Conservation (phyloP, 2,888 invertebrate genomes). For the Epirrhoe alternata region DNA sequence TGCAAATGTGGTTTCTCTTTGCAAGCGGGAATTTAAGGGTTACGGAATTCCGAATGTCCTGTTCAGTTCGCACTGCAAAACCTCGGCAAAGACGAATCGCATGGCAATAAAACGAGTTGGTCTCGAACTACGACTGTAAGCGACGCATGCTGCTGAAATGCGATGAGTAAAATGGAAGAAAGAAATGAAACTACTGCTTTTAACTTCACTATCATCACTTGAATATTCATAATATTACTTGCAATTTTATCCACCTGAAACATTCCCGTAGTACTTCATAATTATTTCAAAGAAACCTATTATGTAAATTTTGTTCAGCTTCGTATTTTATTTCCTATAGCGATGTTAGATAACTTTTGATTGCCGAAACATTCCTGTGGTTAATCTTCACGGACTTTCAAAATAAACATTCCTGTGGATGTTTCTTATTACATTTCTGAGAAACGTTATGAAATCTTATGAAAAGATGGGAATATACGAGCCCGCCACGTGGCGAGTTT, state of each 20-base stretch:
- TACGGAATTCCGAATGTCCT: slow-evolving; percentile 28
- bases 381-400: slow-evolving; percentile 14
- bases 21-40: slow-evolving; percentile 24
- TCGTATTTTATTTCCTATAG: slow-evolving; percentile 16
- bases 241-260: neutral
- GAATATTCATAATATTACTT: neutral
- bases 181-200: slow-evolving; percentile 30
- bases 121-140: slow-evolving; percentile 49
- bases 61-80: slow-evolving; percentile 35
- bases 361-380: slow-evolving; percentile 17
- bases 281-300: slow-evolving; percentile 7
- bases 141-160: slow-evolving; percentile 48
- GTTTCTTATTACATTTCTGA: slow-evolving; percentile 17
- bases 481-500: slow-evolving; percentile 50
- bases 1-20: slow-evolving; percentile 18
- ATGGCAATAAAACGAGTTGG: slow-evolving; percentile 53
- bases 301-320: slow-evolving; percentile 4
- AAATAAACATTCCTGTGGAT: slow-evolving; percentile 18
- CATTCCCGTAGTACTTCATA: neutral
- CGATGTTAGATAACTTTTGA: slow-evolving; percentile 11
- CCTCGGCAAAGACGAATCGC: slow-evolving; percentile 50
- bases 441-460: slow-evolving; percentile 23
- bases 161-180: slow-evolving; percentile 44
- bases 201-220: slow-evolving; percentile 13
- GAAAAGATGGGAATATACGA: slow-evolving; percentile 36